A percentile compares a stretch with the other conserved stretches of the same genome.
Evolutionary conservation across 2,797 vertebrate genomes (phyloP).

Genomic region (Chiloscyllium punctatum): DNA sequence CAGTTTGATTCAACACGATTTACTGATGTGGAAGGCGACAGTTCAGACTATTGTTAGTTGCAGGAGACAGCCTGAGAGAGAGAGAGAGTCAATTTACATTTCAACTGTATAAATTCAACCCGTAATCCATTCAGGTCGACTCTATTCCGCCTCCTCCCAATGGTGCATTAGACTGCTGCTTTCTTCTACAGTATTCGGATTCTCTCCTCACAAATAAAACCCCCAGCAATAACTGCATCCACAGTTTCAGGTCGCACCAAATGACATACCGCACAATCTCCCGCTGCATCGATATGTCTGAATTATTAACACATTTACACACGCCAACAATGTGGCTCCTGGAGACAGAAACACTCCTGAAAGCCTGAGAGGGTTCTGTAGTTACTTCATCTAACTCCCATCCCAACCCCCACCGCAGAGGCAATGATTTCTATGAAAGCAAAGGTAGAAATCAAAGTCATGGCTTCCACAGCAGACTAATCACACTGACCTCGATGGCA

Average conservation of each 20-base stretch:
- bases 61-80: background rate
- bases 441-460: background rate
- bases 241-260: background rate
- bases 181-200: background rate
- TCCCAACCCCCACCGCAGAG: background rate
- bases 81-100: background rate
- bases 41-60: conserved; percentile 28
- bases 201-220: background rate
- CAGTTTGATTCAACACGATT: conserved; percentile 17
- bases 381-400: background rate
- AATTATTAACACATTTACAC: background rate
- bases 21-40: conserved; percentile 1
- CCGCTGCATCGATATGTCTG: too few species aligned
- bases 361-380: background rate
- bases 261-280: background rate
- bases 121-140: background rate
- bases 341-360: background rate
- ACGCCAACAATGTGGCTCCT: background rate
- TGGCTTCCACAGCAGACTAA: background rate
- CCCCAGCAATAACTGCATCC: background rate
- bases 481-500: background rate
- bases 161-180: background rate
- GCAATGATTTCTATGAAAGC: background rate
- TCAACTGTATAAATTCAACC: background rate
- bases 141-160: background rate